A percentile compares a stretch with the other conserved stretches of the same genome.
These are phyloP conservation scores for Eristalinus aeneus DNA, from an alignment of 2,888 invertebrate genomes.

Conservation along the genomic window DNA sequence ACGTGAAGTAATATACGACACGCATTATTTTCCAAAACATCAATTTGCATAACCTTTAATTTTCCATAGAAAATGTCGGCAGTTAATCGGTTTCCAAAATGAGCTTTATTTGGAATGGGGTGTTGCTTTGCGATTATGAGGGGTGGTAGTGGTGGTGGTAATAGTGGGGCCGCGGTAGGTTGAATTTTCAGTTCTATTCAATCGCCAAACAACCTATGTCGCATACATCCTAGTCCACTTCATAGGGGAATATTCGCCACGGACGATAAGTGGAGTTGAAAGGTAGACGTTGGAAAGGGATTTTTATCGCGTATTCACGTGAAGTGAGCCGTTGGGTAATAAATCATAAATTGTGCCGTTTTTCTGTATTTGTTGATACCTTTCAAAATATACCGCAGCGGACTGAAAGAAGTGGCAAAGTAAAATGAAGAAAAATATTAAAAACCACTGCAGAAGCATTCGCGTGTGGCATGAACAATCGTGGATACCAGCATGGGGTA, in stretches of 20 bases:
- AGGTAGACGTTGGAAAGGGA: background rate
- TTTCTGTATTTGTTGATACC: slow-evolving; percentile 40
- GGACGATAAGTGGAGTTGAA: background rate
- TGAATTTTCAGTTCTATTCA: slow-evolving; percentile 36
- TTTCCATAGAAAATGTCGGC: slow-evolving; percentile 50
- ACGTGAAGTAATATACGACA: slow-evolving; percentile 6
- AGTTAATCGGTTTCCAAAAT: slow-evolving; percentile 52
- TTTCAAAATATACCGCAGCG: slow-evolving; percentile 52
- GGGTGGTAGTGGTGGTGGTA: background rate
- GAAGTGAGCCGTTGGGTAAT: slow-evolving; percentile 61
- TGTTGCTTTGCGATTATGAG: background rate
- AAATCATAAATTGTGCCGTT: slow-evolving; percentile 63
- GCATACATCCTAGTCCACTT: slow-evolving; percentile 4
- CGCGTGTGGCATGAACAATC: slow-evolving; percentile 66
- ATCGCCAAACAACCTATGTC: background rate
- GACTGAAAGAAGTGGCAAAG: slow-evolving; percentile 20
- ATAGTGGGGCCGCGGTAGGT: background rate
- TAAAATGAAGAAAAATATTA: background rate
- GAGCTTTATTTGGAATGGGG: background rate
- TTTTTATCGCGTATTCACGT: slow-evolving; percentile 58
- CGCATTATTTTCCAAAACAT: slow-evolving; percentile 64
- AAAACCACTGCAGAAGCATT: slow-evolving; percentile 62
- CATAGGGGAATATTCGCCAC: background rate
- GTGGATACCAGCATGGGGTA: slow-evolving; percentile 57
- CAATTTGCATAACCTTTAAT: slow-evolving; percentile 66